Percentiles rank a stretch among this genome's conserved stretches.
These are phyloP conservation scores for Caenorhabditis japonica DNA, from an alignment of 2,888 invertebrate species.

Conservation along the genomic window DNA sequence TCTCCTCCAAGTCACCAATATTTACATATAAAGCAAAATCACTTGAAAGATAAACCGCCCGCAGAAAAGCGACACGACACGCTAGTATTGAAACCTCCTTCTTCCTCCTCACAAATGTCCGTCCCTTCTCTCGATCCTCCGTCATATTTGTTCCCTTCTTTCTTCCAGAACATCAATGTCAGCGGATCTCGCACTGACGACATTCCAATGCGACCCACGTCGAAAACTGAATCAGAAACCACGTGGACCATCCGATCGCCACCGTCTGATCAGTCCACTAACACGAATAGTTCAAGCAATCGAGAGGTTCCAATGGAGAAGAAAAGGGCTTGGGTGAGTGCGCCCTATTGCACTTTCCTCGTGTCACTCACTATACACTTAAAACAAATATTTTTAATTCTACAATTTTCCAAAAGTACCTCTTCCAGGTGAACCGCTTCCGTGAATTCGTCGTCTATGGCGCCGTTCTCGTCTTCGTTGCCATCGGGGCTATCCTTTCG, in stretches of 20 bases:
- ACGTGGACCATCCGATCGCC: constrained; percentile 38
- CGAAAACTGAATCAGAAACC: constrained; percentile 27
- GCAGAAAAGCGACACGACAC: too few species aligned
- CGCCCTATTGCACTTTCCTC: background rate
- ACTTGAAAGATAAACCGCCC: too few species aligned
- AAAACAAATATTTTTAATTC: too few species aligned
- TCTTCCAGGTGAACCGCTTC: constrained; percentile 50
- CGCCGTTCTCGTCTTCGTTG: constrained; percentile 35
- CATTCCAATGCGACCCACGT: constrained; percentile 46
- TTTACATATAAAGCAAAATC: too few species aligned
- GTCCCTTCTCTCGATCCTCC: background rate
- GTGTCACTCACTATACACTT: too few species aligned
- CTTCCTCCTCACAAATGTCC: constrained; percentile 3
- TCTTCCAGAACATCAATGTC: constrained; percentile 14
- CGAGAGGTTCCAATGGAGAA: constrained; percentile 23
- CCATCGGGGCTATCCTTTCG: constrained; percentile 33
- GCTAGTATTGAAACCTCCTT: constrained; percentile 1
- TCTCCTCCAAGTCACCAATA: too few species aligned
- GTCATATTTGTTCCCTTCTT: too few species aligned
- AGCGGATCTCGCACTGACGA: constrained; percentile 36
- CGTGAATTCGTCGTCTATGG: constrained; percentile 46
- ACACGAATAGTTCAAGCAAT: constrained; percentile 1
- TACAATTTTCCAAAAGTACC: too few species aligned
- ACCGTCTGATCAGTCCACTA: background rate
- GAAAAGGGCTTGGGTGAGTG: constrained; percentile 25